These are phyloP conservation scores for Osmerus mordax DNA, from an alignment of 2,113 vertebrate genomes.

Conservation along the genomic window DNA sequence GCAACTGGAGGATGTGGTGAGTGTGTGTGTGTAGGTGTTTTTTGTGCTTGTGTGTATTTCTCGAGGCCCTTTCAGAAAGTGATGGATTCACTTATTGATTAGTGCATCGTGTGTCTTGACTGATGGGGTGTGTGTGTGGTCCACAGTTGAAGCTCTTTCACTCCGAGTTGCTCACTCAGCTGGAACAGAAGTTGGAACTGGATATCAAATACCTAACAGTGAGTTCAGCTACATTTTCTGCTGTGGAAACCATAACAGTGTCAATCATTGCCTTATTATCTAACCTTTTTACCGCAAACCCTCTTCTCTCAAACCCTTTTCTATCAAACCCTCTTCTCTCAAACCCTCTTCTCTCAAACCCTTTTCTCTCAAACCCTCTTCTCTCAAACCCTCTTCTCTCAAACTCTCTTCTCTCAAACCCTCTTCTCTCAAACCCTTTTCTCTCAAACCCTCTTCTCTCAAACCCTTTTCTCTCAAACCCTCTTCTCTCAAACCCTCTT, in stretches of 20 bases:
- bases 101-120: neutral
- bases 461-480: too few species aligned
- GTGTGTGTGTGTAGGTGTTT: slow-evolving; percentile 27
- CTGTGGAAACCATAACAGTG: too few species aligned
- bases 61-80: too few species aligned
- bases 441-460: too few species aligned
- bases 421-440: too few species aligned
- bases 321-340: too few species aligned
- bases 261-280: too few species aligned
- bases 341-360: neutral
- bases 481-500: too few species aligned
- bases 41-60: too few species aligned
- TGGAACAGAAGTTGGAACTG: slow-evolving; percentile 83
- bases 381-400: neutral
- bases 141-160: slow-evolving; percentile 81
- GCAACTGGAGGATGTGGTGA: slow-evolving; percentile 81
- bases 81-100: neutral
- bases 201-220: slow-evolving; percentile 83
- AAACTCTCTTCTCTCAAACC: too few species aligned
- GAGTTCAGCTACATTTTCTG: slow-evolving; percentile 26
- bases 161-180: slow-evolving; percentile 79
- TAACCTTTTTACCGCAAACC: too few species aligned
- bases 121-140: slow-evolving; percentile 8
- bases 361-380: neutral
- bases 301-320: too few species aligned